Percentiles rank a stretch among this genome's conserved stretches.
Conservation (phyloP, 2,797 vertebrate species). For the Betta splendens region DNA sequence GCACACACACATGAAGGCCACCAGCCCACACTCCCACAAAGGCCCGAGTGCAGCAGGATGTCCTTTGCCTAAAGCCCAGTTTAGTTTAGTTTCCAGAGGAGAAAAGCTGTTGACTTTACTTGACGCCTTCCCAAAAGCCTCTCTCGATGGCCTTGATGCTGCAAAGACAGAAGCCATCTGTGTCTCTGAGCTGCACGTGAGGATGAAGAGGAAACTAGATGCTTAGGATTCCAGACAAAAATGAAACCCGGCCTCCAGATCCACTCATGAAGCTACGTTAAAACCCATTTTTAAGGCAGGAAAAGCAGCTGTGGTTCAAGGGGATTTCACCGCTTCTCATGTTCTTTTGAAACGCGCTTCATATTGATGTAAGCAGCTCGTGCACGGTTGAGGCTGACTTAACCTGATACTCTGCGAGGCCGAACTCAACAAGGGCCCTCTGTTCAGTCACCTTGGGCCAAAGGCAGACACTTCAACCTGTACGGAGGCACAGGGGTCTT, state of each 20-base stretch:
- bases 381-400: conserved; percentile 22
- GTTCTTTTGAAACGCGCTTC: conserved; percentile 41
- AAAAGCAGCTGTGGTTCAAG: conserved; percentile 39
- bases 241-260: conserved; percentile 33
- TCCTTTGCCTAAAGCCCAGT: conserved; percentile 62
- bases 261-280: conserved; percentile 33
- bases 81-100: conserved; percentile 51
- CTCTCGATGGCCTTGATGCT: conserved; percentile 44
- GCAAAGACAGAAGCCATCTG: conserved; percentile 47
- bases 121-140: conserved; percentile 34
- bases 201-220: conserved; percentile 50
- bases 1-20: conserved; percentile 28
- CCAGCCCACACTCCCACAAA: conserved; percentile 49
- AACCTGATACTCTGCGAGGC: conserved; percentile 53
- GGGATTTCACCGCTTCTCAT: conserved; percentile 41
- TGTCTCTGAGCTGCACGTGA: conserved; percentile 24
- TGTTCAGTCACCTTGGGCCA: conserved; percentile 55
- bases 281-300: conserved; percentile 32
- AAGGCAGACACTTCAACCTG: conserved; percentile 17
- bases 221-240: conserved; percentile 39
- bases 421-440: conserved; percentile 55
- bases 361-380: conserved; percentile 35
- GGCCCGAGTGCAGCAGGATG: conserved; percentile 50
- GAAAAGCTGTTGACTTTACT: conserved; percentile 44
- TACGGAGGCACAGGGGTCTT: conserved; percentile 30